Evolutionary conservation across 2,113 vertebrate species (phyloP), one percentile per base, ranked within the genome.

Genomic region (Beaufortia kweichowensis): DNA sequence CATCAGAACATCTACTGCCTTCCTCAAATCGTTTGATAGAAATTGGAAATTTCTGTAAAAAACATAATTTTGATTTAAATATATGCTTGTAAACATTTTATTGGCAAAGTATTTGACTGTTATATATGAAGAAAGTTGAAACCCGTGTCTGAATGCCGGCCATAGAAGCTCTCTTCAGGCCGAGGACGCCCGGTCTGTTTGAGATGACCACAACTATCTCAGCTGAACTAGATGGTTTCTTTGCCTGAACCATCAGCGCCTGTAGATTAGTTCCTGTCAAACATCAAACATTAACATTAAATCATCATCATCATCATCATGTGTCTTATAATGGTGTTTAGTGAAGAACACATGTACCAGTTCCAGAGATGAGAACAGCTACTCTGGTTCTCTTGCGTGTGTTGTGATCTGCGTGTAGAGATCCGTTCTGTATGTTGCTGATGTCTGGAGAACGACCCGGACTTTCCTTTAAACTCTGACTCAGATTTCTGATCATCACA

Each of bases 311-410:
- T 46, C 43, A 46, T 46, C 43, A 3, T 46, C 43, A 43, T 3
- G 2, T 15, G 3, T 46, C 12, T 75, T 14, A 43, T 26, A 39
- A 70, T 24, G 11, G 0, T 19, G 4, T 46, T 14, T 19, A 61
- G 17, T 39, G 7, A 2, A 2, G 31, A 17, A 33, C 35, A 59
- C 77, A 82, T n/a, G n/a, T 63, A 98, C 96, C 97, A 89, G 96
- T 95, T 74, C 97, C 97, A 39, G 97, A 99, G 89, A 99, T 98
- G 17, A 99, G 93, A 48, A 98, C 94, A 0, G 91, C 97, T 1
- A 98, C 95, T 88, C 84, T 93, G 67, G 91, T 91, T 84, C 69
- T 91, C 83, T n/a, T 92, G 4, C 2, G 86, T 61, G 78, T 80
- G 0, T 21, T 7, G 23, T 28, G 14, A 59, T 85, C 76, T 1